Evolutionary conservation across 2,888 invertebrate species (phyloP).

Genomic region (Trichacis sp.): DNA sequence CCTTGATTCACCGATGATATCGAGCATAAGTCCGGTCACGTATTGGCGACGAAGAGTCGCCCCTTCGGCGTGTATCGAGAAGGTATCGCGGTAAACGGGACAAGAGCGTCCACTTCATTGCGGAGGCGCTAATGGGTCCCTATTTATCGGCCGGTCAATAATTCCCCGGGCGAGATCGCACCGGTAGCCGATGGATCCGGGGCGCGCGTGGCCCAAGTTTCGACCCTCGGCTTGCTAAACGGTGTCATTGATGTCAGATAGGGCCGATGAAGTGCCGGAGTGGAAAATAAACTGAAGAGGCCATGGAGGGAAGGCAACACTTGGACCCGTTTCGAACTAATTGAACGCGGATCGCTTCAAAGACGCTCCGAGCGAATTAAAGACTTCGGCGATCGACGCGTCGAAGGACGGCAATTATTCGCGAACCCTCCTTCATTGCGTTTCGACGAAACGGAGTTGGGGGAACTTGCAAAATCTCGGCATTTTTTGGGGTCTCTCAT

Average conservation of each 20-base stretch:
- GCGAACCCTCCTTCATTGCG: slow-evolving; percentile 10
- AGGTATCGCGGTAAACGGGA: slow-evolving; percentile 37
- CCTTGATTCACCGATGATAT: too few species aligned
- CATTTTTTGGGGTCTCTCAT: too few species aligned
- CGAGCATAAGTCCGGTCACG: not conserved
- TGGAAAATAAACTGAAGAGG: slow-evolving; percentile 50
- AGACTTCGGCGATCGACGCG: slow-evolving; percentile 34
- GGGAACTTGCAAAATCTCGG: too few species aligned
- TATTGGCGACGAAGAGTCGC: not conserved
- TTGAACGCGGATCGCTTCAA: slow-evolving; percentile 46
- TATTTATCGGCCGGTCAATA: slow-evolving; percentile 43
- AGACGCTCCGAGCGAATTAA: slow-evolving; percentile 47
- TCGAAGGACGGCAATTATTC: slow-evolving; percentile 41
- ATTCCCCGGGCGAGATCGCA: slow-evolving; percentile 37
- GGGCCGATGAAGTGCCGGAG: slow-evolving; percentile 48
- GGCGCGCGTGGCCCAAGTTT: slow-evolving; percentile 41
- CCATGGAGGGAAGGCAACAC: slow-evolving; percentile 18
- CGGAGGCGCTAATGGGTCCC: slow-evolving; percentile 57
- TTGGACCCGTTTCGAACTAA: slow-evolving; percentile 42
- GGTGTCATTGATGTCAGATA: slow-evolving; percentile 55
- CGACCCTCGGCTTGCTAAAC: slow-evolving; percentile 45
- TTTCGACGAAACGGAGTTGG: slow-evolving; percentile 4
- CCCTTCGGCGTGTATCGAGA: slow-evolving; percentile 32
- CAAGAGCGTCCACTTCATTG: slow-evolving; percentile 58
- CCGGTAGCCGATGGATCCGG: slow-evolving; percentile 8